Conservation (phyloP, 2,797 vertebrate species). For the Petrocephalus schoutedeni region DNA sequence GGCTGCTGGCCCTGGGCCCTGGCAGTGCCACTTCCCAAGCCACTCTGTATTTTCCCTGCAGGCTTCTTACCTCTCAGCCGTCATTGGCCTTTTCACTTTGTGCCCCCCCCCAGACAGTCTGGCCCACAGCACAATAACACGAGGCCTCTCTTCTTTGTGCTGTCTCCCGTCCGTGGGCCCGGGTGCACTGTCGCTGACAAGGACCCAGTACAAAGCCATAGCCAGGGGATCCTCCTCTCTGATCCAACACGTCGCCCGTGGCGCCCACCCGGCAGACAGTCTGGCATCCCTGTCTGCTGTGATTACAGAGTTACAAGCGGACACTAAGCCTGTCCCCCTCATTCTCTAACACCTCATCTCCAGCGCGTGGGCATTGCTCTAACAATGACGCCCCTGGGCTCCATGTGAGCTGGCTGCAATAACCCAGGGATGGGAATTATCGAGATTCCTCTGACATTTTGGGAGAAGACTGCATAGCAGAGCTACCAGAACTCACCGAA, state of each 20-base stretch:
- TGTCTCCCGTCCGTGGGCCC: background rate
- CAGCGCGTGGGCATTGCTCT: background rate
- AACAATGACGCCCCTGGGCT: background rate
- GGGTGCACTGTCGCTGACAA: background rate
- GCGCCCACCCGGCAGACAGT: conserved; percentile 6
- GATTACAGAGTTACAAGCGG: background rate
- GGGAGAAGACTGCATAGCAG: background rate
- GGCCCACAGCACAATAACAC: conserved; percentile 8
- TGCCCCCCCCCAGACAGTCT: background rate
- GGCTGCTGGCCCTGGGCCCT: background rate
- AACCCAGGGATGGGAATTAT: background rate
- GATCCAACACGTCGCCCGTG: background rate
- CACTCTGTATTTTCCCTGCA: background rate
- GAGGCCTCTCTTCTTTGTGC: background rate
- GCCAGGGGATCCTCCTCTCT: background rate
- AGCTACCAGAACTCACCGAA: background rate
- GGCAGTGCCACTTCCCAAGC: conserved; percentile 14
- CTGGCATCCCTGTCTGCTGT: background rate
- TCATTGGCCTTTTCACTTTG: background rate
- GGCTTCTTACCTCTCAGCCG: conserved; percentile 7
- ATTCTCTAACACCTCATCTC: background rate
- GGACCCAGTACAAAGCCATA: background rate
- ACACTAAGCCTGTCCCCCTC: background rate
- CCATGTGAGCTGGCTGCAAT: background rate
- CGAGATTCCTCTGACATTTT: conserved; percentile 4